Conservation (phyloP, 2,797 vertebrate genomes). For the Melanotaenia maccullochi region DNA sequence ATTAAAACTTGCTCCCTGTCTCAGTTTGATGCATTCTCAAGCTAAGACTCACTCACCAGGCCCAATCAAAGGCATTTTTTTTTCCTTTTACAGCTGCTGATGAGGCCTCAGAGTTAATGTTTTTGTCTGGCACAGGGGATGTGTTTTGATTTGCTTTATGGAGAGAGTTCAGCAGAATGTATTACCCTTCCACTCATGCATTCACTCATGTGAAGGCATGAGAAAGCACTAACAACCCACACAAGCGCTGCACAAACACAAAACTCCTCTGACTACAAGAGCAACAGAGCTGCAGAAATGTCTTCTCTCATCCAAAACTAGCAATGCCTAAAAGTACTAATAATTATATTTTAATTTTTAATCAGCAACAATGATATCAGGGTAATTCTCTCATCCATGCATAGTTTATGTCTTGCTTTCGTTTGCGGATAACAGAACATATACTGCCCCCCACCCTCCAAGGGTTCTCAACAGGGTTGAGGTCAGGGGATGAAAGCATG, state of each 20-base stretch:
- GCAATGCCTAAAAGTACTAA: too few relatives aligned
- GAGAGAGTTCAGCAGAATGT: slow-evolving; percentile 17
- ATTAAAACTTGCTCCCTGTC: slow-evolving; percentile 77
- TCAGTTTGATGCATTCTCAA: slow-evolving; percentile 72
- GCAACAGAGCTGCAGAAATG: not conserved
- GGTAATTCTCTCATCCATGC: too few relatives aligned
- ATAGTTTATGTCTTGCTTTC: too few relatives aligned
- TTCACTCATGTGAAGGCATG: not conserved
- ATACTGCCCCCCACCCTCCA: too few relatives aligned
- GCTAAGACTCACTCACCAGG: slow-evolving; percentile 64
- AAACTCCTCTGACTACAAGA: not conserved
- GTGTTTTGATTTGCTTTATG: slow-evolving; percentile 45
- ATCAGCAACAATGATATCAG: too few relatives aligned
- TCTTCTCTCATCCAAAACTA: not conserved
- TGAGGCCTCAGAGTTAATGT: slow-evolving; percentile 53
- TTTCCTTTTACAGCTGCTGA: slow-evolving; percentile 40
- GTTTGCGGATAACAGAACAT: too few relatives aligned
- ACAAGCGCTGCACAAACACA: not conserved
- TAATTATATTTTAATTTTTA: too few relatives aligned
- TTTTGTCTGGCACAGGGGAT: slow-evolving; percentile 40
- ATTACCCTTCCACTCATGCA: slow-evolving; percentile 1
- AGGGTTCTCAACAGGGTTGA: too few relatives aligned
- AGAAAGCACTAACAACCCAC: slow-evolving; percentile 3
- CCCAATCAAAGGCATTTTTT: slow-evolving; percentile 37
- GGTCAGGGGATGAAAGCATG: too few relatives aligned